Evolutionary conservation across 2,888 invertebrate genomes (phyloP).

Genomic region (Junonia oenone): DNA sequence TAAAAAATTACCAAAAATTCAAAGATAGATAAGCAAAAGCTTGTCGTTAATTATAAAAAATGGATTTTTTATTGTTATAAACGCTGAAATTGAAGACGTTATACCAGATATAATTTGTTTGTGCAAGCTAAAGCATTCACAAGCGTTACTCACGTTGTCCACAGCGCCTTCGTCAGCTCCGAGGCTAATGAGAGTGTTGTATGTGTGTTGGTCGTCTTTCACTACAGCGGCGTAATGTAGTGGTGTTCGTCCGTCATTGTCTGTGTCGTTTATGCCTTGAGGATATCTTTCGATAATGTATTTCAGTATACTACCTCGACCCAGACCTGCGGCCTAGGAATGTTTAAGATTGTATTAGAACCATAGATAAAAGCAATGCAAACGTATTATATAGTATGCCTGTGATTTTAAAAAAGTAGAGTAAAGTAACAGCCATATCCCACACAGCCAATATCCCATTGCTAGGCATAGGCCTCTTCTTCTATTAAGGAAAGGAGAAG

Average conservation of each 20-base stretch:
- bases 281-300: slow-evolving; percentile 86
- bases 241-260: slow-evolving; percentile 91
- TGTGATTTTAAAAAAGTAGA: no score
- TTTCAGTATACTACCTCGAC: slow-evolving; percentile 85
- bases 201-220: slow-evolving; percentile 88
- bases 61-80: not conserved
- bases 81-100: not conserved
- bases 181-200: slow-evolving; percentile 86
- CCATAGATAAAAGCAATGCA: no score
- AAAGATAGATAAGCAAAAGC: no score
- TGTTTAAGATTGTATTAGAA: no score
- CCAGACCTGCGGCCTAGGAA: slow-evolving; percentile 88
- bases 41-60: no score
- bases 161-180: slow-evolving; percentile 91
- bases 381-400: no score
- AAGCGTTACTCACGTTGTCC: slow-evolving; percentile 86
- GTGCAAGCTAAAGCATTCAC: not conserved
- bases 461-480: no score
- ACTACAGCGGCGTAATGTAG: slow-evolving; percentile 92
- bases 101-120: not conserved
- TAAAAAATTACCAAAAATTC: no score
- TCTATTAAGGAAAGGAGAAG: no score
- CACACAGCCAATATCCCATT: no score
- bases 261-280: slow-evolving; percentile 83
- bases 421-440: no score